Evolutionary conservation across 2,888 invertebrate species (phyloP), one percentile per base, ranked within the genome.

Genomic region (Ryuthela nishihirai): DNA sequence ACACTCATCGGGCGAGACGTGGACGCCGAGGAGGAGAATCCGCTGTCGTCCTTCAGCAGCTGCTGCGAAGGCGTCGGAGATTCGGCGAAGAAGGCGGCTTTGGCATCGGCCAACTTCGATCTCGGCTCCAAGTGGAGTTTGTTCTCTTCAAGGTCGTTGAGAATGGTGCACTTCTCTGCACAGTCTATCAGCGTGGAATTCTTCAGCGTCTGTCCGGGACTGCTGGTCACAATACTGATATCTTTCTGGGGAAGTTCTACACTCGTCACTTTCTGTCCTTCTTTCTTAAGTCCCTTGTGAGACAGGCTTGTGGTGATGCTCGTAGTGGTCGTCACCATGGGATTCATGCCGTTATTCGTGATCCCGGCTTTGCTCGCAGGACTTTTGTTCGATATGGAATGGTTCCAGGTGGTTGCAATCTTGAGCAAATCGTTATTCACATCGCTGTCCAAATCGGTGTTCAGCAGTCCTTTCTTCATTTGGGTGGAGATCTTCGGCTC

Each of bases 1-100:
- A 59, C 59, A 35, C 59, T 59, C 59, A 59, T 59, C 6, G 59
- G 59, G 5, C 59, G 42, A 5, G 59, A 59, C 17, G 59, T 59
- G 2, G 59, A 59, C 0, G 59, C 43, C 10, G 59, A 59, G 9
- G 59, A 59, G 3, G 59, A 59, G 40, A 59, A 59, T 17, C 59
- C 59, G 23, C 59, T 59, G 39, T 59, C 59, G 24, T 59, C 59
- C 39, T 59, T 59, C 3, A 45, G 45, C 12, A 52, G 15, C n/a
- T 59, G 59, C n/a, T 44, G 47, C 29, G 52, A 52, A 9, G 48
- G 18, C 9, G 56, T 50, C 12, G 59, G 59, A 7, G 52, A 52
- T 7, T 53, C 59, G 10, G 47, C 45, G 24, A 59, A 59, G 25
- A 59, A 59, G n/a, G 52, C 59, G 3, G 53, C 48, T 21, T 59